Conservation (phyloP, 2,797 vertebrate genomes). For the Echeneis naucrates region DNA sequence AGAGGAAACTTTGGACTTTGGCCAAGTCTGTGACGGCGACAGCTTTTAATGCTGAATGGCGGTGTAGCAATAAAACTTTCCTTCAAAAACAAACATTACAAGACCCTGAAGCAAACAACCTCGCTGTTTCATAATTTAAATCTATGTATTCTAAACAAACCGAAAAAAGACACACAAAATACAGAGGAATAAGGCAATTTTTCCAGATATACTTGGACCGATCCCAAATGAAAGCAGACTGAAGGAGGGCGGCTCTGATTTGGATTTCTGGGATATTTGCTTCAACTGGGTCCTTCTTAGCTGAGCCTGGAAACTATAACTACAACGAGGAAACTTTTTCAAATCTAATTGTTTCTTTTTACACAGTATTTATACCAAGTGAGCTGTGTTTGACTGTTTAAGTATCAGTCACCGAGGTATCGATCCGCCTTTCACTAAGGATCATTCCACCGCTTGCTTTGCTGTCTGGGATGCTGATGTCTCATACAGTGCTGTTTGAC, state of each 20-base stretch:
- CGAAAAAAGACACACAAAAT: too few relatives aligned
- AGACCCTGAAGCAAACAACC: too few relatives aligned
- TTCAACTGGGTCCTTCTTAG: too few relatives aligned
- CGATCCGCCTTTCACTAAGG: conserved; percentile 47
- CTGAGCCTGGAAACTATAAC: conserved; percentile 18
- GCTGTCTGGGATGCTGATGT: conserved; percentile 18
- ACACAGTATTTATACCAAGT: conserved; percentile 55
- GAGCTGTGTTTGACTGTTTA: conserved; percentile 48
- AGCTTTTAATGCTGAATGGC: too few relatives aligned
- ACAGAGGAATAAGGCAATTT: not conserved
- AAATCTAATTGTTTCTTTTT: conserved; percentile 53
- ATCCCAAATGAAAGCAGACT: not conserved
- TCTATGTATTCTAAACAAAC: too few relatives aligned
- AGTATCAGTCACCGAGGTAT: conserved; percentile 44
- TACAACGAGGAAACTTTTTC: conserved; percentile 37
- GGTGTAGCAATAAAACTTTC: too few relatives aligned
- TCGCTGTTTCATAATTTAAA: too few relatives aligned
- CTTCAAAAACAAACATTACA: too few relatives aligned
- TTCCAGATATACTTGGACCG: not conserved
- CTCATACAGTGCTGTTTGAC: not conserved
- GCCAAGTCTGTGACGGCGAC: too few relatives aligned
- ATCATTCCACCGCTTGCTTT: conserved; percentile 39
- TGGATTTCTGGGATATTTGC: not conserved
- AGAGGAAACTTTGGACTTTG: too few relatives aligned
- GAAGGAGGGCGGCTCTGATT: not conserved